phyloP scores from a whole-genome alignment of 2,888 invertebrate genomes.

The Tetramorium bicarinatum region DNA sequence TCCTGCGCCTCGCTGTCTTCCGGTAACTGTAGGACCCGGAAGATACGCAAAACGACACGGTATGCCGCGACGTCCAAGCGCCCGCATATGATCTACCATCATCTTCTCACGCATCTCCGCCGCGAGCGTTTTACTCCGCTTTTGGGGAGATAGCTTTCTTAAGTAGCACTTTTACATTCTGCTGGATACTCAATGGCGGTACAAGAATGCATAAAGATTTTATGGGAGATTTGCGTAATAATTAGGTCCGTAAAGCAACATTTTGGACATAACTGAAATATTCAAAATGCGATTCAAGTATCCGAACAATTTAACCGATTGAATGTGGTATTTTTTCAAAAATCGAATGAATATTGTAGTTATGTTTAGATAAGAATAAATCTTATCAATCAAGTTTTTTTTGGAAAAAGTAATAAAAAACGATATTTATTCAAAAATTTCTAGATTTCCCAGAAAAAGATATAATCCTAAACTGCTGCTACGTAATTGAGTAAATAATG shows the following conservation, averaged over 20 bases:
- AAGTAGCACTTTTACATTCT: conserved; percentile 32
- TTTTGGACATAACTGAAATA: neutral
- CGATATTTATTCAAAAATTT: neutral
- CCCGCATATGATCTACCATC: conserved; percentile 3
- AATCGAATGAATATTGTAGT: neutral
- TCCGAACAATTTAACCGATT: neutral
- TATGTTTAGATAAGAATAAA: neutral
- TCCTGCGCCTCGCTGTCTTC: neutral
- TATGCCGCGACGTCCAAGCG: neutral
- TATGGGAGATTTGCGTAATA: neutral
- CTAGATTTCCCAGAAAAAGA: neutral
- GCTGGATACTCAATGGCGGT: neutral
- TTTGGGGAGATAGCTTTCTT: conserved; percentile 22
- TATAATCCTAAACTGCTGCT: neutral
- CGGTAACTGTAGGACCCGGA: neutral
- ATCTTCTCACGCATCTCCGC: conserved; percentile 2
- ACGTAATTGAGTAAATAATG: neutral
- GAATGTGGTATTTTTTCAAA: neutral
- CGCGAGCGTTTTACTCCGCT: conserved; percentile 12
- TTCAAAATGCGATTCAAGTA: neutral
- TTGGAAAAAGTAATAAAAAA: too few relatives aligned
- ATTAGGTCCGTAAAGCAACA: neutral
- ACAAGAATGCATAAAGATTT: neutral
- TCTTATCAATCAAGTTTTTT: neutral
- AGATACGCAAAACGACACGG: neutral